Evolutionary conservation across 2,113 vertebrate species (phyloP), one percentile per base, ranked within the genome.

Genomic region (Coptodon rendalli): DNA sequence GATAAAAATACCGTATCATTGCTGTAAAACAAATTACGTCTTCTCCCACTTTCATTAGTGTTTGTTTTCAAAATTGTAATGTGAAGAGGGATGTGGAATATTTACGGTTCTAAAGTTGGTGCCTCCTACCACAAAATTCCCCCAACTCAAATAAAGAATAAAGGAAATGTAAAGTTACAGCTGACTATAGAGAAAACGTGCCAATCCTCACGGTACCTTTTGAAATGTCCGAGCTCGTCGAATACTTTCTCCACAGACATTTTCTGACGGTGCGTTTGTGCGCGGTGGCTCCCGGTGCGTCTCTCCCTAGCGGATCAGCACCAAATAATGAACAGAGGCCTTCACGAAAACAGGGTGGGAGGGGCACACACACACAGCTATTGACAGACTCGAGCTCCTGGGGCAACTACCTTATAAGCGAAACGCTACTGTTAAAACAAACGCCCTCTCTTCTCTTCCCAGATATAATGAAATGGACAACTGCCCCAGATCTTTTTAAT

Each of bases 221-320:
- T 95, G 80, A 97, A 97, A 88, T 97, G 96, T 52, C 97, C 97
- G 9, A 97, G 94, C 83, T 96, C 91, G 84, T 97, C 96, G 80
- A 97, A 97, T 81, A 97, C 81, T 29, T 83, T 90, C 83, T 97
- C 97, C 3, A 97, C 96, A 9, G 89, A 95, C 97, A 97, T 95
- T 73, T 52, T 83, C 22, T 10, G 4, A 3, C 71, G n/a, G 9
- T 4, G 50, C 22, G n/a, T 82, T 31, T 17, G 71, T 27, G 84
- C 38, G 19, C 63, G 43, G 24, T 12, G 16, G 63, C 16, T 81
- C 48, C 63, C 66, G 19, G 85, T 86, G 85, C 40, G 84, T 83
- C 38, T 87, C 40, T 56, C 24, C 83, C 34, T 6, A 53, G 56
- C 14, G 87, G 19, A 4, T 45, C 66, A 14, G 29, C 54, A 17